Percentiles rank a stretch among this genome's conserved stretches.
These are phyloP conservation scores for Mythimna pallens DNA, from an alignment of 2,888 invertebrate species.

Conservation along the genomic window DNA sequence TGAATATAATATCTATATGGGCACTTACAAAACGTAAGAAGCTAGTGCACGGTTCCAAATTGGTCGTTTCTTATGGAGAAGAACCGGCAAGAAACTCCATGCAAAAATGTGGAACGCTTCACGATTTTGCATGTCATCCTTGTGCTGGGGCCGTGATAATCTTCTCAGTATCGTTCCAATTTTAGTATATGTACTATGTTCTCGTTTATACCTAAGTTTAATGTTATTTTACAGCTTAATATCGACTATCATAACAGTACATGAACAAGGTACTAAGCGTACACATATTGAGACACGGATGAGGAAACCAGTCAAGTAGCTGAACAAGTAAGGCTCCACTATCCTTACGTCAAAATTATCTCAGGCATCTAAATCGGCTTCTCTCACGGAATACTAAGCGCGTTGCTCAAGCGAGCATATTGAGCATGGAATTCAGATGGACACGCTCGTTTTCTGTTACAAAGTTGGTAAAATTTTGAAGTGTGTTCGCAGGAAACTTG, in stretches of 20 bases:
- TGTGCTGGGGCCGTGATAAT: too few species aligned
- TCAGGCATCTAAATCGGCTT: constrained; percentile 48
- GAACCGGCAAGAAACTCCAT: too few species aligned
- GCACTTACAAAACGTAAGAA: too few species aligned
- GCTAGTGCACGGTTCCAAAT: too few species aligned
- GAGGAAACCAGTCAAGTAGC: constrained; percentile 47
- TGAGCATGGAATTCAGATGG: constrained; percentile 30
- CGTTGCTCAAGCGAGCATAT: constrained; percentile 43
- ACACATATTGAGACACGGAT: constrained; percentile 48
- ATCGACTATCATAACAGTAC: neutral
- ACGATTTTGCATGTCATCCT: too few species aligned
- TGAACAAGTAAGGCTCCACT: constrained; percentile 23
- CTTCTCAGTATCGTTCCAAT: too few species aligned
- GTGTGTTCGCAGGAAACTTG: neutral
- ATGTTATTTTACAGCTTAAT: neutral
- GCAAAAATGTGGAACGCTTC: too few species aligned
- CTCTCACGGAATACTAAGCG: constrained; percentile 53
- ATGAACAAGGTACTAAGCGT: neutral
- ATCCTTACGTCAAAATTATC: constrained; percentile 57
- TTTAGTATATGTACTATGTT: too few species aligned
- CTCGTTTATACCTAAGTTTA: neutral
- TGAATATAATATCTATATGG: too few species aligned
- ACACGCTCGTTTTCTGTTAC: constrained; percentile 7
- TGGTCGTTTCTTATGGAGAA: too few species aligned
- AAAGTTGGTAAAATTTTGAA: neutral